Conservation (phyloP, 2,797 vertebrate species). For the Acanthurus leucopareius region DNA sequence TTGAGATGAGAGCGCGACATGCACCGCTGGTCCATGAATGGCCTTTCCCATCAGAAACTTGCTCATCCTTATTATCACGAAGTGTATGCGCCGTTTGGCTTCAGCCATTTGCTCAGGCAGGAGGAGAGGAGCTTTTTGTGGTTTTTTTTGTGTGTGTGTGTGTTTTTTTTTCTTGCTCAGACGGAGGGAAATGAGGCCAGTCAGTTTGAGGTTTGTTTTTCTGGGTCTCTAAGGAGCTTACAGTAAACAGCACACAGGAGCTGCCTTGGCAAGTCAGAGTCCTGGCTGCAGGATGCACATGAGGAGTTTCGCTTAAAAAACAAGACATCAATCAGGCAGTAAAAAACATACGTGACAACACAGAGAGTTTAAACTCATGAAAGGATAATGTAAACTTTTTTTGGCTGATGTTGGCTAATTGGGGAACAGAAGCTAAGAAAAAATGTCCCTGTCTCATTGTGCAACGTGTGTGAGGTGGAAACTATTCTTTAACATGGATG, state of each 20-base stretch:
- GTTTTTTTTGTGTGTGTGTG: neutral
- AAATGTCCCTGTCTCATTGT: neutral
- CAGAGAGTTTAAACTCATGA: constrained; percentile 19
- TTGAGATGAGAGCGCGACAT: constrained; percentile 40
- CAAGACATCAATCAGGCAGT: constrained; percentile 55
- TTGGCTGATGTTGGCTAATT: neutral
- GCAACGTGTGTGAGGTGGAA: neutral
- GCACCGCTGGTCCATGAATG: constrained; percentile 43
- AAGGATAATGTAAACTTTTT: neutral
- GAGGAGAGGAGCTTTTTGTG: neutral
- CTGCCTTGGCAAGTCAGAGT: constrained; percentile 34
- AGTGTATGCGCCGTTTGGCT: constrained; percentile 25
- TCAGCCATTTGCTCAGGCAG: constrained; percentile 43
- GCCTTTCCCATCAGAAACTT: constrained; percentile 61
- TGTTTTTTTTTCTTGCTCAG: constrained; percentile 19
- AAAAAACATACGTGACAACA: constrained; percentile 5
- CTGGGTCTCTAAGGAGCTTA: constrained; percentile 66
- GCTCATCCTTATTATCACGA: constrained; percentile 58
- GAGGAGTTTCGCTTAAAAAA: constrained; percentile 41
- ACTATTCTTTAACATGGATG: neutral
- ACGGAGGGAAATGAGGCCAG: constrained; percentile 68
- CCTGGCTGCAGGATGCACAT: constrained; percentile 46
- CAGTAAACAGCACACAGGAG: constrained; percentile 63
- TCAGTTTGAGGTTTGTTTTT: constrained; percentile 63
- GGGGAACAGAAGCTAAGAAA: constrained; percentile 1